phyloP scores from a whole-genome alignment of 2,797 vertebrate genomes.

The Melanotaenia trifasciata region DNA sequence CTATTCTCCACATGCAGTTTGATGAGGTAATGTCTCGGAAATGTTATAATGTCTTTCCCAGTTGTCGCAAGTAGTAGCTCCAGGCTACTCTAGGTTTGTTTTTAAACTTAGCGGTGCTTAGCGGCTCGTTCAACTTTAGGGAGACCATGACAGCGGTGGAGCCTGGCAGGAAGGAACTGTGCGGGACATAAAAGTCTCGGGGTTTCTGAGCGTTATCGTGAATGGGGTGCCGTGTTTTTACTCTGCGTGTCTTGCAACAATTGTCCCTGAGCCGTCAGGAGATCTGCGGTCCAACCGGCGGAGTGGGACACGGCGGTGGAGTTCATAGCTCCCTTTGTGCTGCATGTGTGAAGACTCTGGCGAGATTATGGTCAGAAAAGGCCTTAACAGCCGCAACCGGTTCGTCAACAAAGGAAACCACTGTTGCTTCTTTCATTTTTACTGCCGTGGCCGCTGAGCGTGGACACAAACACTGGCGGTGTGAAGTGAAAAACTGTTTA shows the following conservation, averaged over 20 bases:
- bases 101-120: slow-evolving; percentile 37
- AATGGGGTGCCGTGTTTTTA: slow-evolving; percentile 27
- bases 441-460: background rate
- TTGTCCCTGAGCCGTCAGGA: background rate
- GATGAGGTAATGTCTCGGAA: slow-evolving; percentile 36
- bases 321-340: slow-evolving; percentile 15
- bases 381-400: slow-evolving; percentile 25
- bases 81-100: slow-evolving; percentile 34
- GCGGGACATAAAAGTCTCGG: slow-evolving; percentile 15
- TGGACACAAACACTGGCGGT: background rate
- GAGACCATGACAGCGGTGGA: slow-evolving; percentile 61
- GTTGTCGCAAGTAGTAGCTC: slow-evolving; percentile 24
- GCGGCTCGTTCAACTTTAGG: slow-evolving; percentile 37
- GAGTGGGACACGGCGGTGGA: slow-evolving; percentile 52
- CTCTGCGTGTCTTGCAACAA: background rate
- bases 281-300: slow-evolving; percentile 54
- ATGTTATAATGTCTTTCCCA: slow-evolving; percentile 30
- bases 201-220: slow-evolving; percentile 18
- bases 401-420: slow-evolving; percentile 37
- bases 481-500: background rate
- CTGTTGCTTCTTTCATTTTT: slow-evolving; percentile 2
- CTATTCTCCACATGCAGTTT: background rate
- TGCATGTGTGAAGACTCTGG: slow-evolving; percentile 11
- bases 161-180: slow-evolving; percentile 10
- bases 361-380: slow-evolving; percentile 41